These are phyloP conservation scores for Symphodus melops DNA, from an alignment of 2,113 vertebrate species.

Conservation along the genomic window DNA sequence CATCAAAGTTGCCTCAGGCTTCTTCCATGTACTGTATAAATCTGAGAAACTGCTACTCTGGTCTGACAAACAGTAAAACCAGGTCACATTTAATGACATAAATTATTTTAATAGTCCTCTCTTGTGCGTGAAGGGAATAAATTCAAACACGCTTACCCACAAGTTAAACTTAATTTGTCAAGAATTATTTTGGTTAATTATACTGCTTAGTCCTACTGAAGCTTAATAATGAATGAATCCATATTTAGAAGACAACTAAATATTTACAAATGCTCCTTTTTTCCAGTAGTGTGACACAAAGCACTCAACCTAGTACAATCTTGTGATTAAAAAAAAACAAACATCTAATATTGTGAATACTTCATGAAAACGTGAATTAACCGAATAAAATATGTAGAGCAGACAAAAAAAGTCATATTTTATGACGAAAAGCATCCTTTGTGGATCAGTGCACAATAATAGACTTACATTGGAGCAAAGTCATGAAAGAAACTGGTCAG, in stretches of 20 bases:
- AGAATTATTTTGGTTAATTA: conserved; percentile 16
- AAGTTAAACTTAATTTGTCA: conserved; percentile 13
- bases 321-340: conserved; percentile 43
- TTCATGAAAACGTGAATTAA: conserved; percentile 53
- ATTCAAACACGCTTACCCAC: conserved; percentile 9
- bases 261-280: conserved; percentile 30
- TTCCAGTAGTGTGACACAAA: not conserved
- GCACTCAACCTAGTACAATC: conserved; percentile 16
- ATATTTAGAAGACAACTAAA: conserved; percentile 17
- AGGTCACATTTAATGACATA: conserved; percentile 28
- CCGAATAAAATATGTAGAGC: conserved; percentile 65
- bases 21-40: not conserved
- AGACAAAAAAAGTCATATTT: conserved; percentile 53
- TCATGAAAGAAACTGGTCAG: conserved; percentile 40
- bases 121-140: not conserved
- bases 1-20: not conserved
- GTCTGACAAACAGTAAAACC: conserved; percentile 3
- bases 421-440: conserved; percentile 34
- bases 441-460: conserved; percentile 36
- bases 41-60: not conserved
- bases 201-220: not conserved
- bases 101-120: conserved; percentile 25
- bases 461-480: conserved; percentile 9
- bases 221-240: conserved; percentile 8
- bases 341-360: conserved; percentile 54